A percentile compares a stretch with the other conserved stretches of the same genome.
These are phyloP conservation scores for Aplochiton taeniatus DNA, from an alignment of 2,797 vertebrate genomes.

Conservation along the genomic window DNA sequence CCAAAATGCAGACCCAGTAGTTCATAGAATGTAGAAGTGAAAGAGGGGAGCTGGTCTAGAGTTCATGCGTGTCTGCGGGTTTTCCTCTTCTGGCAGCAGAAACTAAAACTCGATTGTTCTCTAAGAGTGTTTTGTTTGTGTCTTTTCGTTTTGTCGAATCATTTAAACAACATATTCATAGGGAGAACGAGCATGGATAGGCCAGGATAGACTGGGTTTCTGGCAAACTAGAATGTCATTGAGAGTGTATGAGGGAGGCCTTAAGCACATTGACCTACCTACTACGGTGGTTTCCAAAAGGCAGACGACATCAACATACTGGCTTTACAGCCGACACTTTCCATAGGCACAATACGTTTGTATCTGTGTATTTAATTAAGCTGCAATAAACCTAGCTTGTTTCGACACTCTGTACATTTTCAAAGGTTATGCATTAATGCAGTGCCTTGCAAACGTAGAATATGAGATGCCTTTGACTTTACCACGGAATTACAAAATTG, in stretches of 20 bases:
- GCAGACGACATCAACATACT: no score
- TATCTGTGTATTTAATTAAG: conserved; percentile 6
- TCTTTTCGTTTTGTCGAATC: no score
- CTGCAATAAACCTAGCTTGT: not conserved
- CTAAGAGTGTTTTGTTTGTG: not conserved
- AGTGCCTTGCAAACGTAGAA: conserved; percentile 29
- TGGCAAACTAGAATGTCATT: no score
- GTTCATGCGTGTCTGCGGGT: not conserved
- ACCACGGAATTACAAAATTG: conserved; percentile 37
- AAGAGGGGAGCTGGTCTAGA: conserved; percentile 1
- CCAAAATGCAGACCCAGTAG: conserved; percentile 18
- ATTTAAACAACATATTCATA: no score
- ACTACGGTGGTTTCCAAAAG: no score
- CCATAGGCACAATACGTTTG: no score
- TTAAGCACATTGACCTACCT: no score
- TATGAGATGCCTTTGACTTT: conserved; percentile 14
- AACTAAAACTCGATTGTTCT: not conserved
- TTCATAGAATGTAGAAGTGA: conserved; percentile 32
- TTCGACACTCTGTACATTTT: conserved; percentile 10
- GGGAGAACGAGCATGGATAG: no score
- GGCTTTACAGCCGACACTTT: no score
- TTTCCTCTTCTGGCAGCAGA: not conserved
- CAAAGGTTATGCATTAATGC: conserved; percentile 26
- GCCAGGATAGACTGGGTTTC: no score
- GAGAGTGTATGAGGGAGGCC: no score